Conservation (phyloP, 2,113 vertebrate species). For the Lophius piscatorius region DNA sequence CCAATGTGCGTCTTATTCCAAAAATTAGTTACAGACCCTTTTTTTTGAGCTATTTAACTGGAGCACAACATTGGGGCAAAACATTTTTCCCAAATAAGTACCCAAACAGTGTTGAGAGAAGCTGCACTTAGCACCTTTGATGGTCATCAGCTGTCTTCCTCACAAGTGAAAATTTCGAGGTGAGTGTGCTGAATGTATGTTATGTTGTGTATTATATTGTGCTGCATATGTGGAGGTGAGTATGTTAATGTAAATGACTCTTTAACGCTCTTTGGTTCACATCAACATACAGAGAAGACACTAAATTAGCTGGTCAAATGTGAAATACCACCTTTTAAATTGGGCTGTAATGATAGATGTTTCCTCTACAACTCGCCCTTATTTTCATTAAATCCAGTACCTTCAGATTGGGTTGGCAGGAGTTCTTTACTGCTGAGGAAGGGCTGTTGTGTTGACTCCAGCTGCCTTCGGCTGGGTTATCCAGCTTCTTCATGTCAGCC, state of each 20-base stretch:
- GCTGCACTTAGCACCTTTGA: conserved; percentile 15
- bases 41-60: conserved; percentile 28
- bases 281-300: no score
- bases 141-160: no score
- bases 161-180: no score
- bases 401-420: conserved; percentile 76
- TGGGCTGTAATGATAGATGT: no score
- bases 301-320: no score
- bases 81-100: conserved; percentile 34
- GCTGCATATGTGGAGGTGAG: no score
- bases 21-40: conserved; percentile 37
- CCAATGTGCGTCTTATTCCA: conserved; percentile 50
- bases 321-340: no score
- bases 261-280: no score
- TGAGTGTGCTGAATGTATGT: no score
- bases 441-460: conserved; percentile 48
- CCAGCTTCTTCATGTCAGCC: conserved; percentile 59
- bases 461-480: conserved; percentile 42
- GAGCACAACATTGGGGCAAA: conserved; percentile 26
- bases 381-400: conserved; percentile 44
- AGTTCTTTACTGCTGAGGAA: conserved; percentile 35
- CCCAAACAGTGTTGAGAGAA: conserved; percentile 5
- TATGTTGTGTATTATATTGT: no score
- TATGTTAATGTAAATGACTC: no score
- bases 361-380: background rate